Base-by-base conservation (phyloP, 1,140 invertebrate species). In the Conopomorpha cramerella region DNA sequence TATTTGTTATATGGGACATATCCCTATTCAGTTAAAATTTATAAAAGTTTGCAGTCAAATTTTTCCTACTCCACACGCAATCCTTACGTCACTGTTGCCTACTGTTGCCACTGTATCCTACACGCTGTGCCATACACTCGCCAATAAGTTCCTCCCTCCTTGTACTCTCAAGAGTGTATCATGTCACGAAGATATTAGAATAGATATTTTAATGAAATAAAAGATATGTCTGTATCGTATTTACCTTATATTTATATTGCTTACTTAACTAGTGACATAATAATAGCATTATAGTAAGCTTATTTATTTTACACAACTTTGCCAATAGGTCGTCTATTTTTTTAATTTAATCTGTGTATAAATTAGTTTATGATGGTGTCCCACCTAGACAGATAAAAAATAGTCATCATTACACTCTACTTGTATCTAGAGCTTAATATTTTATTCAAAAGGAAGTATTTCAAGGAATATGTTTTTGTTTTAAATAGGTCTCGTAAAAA, bases 261-360 rank as follows among this genome's bases (percentile, higher is more conserved):
- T 74, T 74, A 74, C 64, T 62, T 74, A 74, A 74, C 70, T 74
- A 74, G 70, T 74, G 70, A 74, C 70, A 66, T 68, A 65, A 70
- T 68, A 71, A 64, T 70, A 74, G 66, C 64, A 74, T 71, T 70
- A 74, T 65, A 60, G 55, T 74, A 74, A 74, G 65, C 70, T 74
- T 74, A 74, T 71, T 71, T 74, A 73, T 68, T 70, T 74, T 74
- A 74, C 70, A 74, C 70, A 74, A 70, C 63, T 72, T 72, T 63
- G 65, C 70, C 66, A 64, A 74, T 74, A 74, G 63, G 61, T 74
- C 62, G 66, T 62, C 63, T 63, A 65, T 70, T 70, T 74, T 65
- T 38, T 71, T 57, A n/a, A n/a, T n/a, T n/a, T n/a, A 70, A 57
- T 70, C 58, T 71, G 65, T 71, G 66, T 74, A 74, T 74, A 74